Evolutionary conservation across 1,140 invertebrate genomes (phyloP), one percentile per base, ranked within the genome.

Genomic region (Trichonephila clavata): DNA sequence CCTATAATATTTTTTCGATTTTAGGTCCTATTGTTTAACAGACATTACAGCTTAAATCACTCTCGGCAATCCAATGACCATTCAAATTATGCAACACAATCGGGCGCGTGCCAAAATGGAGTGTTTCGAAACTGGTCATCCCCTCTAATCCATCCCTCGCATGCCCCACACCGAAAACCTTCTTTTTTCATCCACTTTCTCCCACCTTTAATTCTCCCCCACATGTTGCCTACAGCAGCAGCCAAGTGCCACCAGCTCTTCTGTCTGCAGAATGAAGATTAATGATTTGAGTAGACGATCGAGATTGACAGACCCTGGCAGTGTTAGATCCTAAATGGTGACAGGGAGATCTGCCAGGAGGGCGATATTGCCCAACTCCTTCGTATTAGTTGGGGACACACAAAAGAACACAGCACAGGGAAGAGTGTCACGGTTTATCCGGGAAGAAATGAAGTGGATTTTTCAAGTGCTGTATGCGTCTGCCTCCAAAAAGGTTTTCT

Each of bases 241-340:
- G 43, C 77, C 81, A 57, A 84, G 81, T 84, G 57, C 57, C 81
- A 84, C 21, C 57, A 24, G 43, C 81, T 84, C 57, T n/a, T 84
- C 57, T 92, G 90, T 92, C 90, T 68, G 59, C 90, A 27, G 63
- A 92, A 92, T 86, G 90, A 92, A 92, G 90, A 92, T 92, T 92
- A 92, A 92, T 92, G 90, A 86, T 92, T 91, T 83, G 90, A 59
- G 80, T 65, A 92, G 59, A 61, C 83, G 60, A 92, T 92, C 81
- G 90, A 83, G 90, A 92, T 92, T 92, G 90, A 92, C 90, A 92
- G 90, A 63, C 80, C 90, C 81, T 61, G 63, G 50, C 24, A 21
- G 59, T 89, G 65, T 59, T 24, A 71, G 83, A 32, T 43, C 61
- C 81, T 92, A 86, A 71, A 86, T 92, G 65, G 81, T 86, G 83